Percentiles rank a stretch among this genome's conserved stretches.
Evolutionary conservation across 2,797 vertebrate genomes (phyloP).

Genomic region (Muscicapa comitata): DNA sequence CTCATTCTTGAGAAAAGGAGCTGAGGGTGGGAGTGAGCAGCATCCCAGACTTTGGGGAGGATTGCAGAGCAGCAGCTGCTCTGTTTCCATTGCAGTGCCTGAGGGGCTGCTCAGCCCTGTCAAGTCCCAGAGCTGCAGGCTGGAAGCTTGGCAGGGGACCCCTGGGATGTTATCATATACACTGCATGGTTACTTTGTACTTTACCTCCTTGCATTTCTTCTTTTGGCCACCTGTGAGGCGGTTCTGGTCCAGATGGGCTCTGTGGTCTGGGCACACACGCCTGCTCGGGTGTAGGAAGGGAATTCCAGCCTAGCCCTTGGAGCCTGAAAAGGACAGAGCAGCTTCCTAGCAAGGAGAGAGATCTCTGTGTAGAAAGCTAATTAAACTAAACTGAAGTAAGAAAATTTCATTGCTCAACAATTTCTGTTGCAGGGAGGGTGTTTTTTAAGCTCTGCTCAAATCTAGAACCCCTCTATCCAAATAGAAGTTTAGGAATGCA

Average conservation of each 20-base stretch:
- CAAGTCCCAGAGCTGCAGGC: background rate
- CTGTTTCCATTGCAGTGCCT: background rate
- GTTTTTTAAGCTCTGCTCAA: background rate
- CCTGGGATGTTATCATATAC: rapidly evolving
- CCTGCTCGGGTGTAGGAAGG: background rate
- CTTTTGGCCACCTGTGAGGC: background rate
- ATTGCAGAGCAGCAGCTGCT: background rate
- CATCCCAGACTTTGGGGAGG: background rate
- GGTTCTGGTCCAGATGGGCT: background rate
- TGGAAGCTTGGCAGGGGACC: background rate
- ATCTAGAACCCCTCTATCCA: background rate
- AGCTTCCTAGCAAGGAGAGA: background rate
- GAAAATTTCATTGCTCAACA: background rate
- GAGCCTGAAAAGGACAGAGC: background rate
- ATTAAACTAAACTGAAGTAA: background rate
- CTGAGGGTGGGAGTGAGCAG: background rate
- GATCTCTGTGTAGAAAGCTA: background rate
- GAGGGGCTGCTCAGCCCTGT: rapidly evolving
- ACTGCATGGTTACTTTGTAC: background rate
- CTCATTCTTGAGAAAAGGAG: background rate
- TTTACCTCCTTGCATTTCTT: background rate
- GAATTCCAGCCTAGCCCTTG: background rate
- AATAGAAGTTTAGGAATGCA: background rate
- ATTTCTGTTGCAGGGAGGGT: background rate
- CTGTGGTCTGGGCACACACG: rapidly evolving